Evolutionary conservation across 2,888 invertebrate species (phyloP), one percentile per base, ranked within the genome.

Genomic region (Morpho deidamia): DNA sequence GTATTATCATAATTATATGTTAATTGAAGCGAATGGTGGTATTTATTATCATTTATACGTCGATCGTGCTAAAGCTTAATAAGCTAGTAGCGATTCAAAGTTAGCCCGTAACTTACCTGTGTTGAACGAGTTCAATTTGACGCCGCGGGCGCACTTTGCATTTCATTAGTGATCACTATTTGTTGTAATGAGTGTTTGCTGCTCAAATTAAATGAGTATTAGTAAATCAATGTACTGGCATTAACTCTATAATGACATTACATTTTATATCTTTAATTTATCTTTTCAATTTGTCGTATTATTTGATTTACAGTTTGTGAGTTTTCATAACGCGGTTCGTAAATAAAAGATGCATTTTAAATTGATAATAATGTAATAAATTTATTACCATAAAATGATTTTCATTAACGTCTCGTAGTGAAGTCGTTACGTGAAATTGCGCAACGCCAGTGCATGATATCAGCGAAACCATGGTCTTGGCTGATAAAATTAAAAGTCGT

Each of bases 401-500:
- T n/a, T 12, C 11, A 32, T 11, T 10, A 37, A 1, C n/a, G 47
- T 7, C 23, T 5, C 11, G 8, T 33, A 34, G 40, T 12, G 10
- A 33, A 12, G 33, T 40, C 40, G 40, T 47, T 47, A 47, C 33
- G 9, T n/a, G 47, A 40, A 12, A 40, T 40, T 40, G 33, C 47
- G 47, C 10, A 39, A 40, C 39, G n/a, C 32, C 10, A 23, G 11
- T 39, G 32, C 33, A 7, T 10, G 39, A 23, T 11, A 37, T 38
- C 23, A 39, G 39, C 9, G 38, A 47, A 47, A 39, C 53, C 43
- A 44, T 23, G 43, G 65, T 68, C 75, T 78, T 77, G 76, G 73
- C 76, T 78, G 78, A 83, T 84, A 79, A 81, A 82, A 83, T 85
- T 85, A 83, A 83, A 83, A 81, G 72, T 71, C 72, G 76, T 84